Evolutionary conservation across 1,140 invertebrate species (phyloP).

Genomic region (Drosophila rufa): DNA sequence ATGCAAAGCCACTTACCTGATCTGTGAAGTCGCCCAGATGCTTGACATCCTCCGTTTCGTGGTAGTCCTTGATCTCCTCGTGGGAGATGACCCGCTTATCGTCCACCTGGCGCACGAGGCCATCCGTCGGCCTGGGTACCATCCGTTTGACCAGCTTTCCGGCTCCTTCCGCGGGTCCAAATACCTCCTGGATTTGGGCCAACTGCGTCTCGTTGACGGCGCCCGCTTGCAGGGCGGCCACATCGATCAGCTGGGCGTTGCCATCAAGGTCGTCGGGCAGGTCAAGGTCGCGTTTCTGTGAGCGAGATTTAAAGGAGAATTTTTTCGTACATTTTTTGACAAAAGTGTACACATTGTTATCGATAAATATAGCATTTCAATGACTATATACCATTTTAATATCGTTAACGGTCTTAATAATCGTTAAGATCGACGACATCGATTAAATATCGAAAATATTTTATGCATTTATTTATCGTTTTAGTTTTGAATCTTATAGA

Average conservation of each 20-base stretch:
- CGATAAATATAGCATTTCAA: too few species aligned
- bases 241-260: slow-evolving; percentile 66
- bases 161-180: slow-evolving; percentile 48
- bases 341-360: too few species aligned
- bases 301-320: too few species aligned
- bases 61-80: slow-evolving; percentile 92
- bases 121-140: slow-evolving; percentile 86
- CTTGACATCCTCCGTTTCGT: slow-evolving; percentile 93
- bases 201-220: slow-evolving; percentile 66
- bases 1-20: slow-evolving; percentile 87
- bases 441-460: too few species aligned
- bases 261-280: slow-evolving; percentile 72
- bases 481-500: too few species aligned
- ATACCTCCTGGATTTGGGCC: slow-evolving; percentile 68
- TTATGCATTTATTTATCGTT: too few species aligned
- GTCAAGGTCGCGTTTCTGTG: slow-evolving; percentile 74
- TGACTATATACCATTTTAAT: too few species aligned
- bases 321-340: too few species aligned
- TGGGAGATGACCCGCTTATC: slow-evolving; percentile 92
- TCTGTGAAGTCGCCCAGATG: slow-evolving; percentile 93
- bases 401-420: too few species aligned
- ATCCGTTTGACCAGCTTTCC: slow-evolving; percentile 75
- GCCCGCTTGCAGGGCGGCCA: slow-evolving; percentile 58
- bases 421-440: too few species aligned
- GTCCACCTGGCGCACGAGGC: slow-evolving; percentile 92